These are phyloP conservation scores for Ranitomeya variabilis DNA, from an alignment of 2,113 vertebrate genomes.

Conservation along the genomic window DNA sequence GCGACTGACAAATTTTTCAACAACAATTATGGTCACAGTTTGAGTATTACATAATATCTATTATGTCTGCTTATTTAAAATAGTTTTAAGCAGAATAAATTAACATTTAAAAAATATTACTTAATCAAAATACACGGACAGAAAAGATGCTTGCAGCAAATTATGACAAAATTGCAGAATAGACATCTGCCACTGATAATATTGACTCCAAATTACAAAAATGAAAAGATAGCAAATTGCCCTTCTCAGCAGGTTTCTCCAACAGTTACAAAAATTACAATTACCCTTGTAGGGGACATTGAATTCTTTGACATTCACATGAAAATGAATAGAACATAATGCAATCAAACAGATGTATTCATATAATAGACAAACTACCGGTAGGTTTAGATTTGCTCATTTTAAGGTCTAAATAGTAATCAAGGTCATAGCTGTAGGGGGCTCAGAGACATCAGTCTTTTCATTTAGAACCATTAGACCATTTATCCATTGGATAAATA, in stretches of 20 bases:
- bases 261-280: not conserved
- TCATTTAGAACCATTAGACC: not conserved
- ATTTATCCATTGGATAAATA: no score
- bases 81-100: not conserved
- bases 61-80: constrained; percentile 34
- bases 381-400: not conserved
- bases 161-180: constrained; percentile 3
- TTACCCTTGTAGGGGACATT: not conserved
- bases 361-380: not conserved
- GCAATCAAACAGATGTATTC: not conserved
- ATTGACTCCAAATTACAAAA: constrained; percentile 10
- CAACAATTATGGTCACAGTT: constrained; percentile 39
- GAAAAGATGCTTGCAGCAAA: not conserved
- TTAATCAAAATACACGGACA: constrained; percentile 30
- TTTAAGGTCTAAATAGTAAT: not conserved
- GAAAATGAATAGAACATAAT: not conserved
- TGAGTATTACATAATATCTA: constrained; percentile 41
- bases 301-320: not conserved
- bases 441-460: not conserved
- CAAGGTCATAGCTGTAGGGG: not conserved
- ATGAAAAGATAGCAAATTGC: constrained; percentile 21
- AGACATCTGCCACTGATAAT: constrained; percentile 33
- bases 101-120: constrained; percentile 34
- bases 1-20: constrained; percentile 42
- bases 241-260: constrained; percentile 9